Evolutionary conservation across 1,140 invertebrate species (phyloP).

Genomic region (Acyrthosiphon pisum): DNA sequence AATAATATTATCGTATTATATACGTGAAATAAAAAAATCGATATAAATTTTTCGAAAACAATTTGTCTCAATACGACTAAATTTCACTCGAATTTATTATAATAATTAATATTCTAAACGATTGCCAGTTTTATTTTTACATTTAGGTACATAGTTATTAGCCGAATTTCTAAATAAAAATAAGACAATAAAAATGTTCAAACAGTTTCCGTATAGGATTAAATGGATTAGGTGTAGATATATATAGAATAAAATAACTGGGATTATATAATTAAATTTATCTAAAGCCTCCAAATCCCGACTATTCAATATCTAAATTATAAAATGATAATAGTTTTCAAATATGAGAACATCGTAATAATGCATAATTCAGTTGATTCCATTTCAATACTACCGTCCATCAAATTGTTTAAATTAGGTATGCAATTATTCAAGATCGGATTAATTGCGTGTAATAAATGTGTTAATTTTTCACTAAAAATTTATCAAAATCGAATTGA

Average conservation of each 20-base stretch:
- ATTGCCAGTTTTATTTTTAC: background rate
- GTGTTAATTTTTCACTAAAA: no score
- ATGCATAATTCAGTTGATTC: background rate
- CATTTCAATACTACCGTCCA: background rate
- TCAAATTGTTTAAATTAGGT: background rate
- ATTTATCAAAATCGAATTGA: no score
- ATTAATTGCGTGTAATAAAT: no score
- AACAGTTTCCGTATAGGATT: background rate
- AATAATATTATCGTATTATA: background rate
- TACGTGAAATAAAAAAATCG: background rate
- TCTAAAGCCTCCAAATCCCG: background rate
- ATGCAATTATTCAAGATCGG: background rate
- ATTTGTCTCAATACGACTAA: background rate
- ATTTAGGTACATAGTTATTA: background rate
- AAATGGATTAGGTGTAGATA: background rate
- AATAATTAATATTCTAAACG: background rate
- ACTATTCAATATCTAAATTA: background rate
- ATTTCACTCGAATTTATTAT: background rate
- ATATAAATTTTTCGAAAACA: background rate
- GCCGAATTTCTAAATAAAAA: background rate
- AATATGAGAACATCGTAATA: background rate
- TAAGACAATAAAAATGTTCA: background rate
- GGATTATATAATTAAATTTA: no score
- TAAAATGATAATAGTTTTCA: background rate
- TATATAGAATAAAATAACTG: no score